These are phyloP conservation scores for Lypha dubia DNA, from an alignment of 2,888 invertebrate species.

Conservation along the genomic window DNA sequence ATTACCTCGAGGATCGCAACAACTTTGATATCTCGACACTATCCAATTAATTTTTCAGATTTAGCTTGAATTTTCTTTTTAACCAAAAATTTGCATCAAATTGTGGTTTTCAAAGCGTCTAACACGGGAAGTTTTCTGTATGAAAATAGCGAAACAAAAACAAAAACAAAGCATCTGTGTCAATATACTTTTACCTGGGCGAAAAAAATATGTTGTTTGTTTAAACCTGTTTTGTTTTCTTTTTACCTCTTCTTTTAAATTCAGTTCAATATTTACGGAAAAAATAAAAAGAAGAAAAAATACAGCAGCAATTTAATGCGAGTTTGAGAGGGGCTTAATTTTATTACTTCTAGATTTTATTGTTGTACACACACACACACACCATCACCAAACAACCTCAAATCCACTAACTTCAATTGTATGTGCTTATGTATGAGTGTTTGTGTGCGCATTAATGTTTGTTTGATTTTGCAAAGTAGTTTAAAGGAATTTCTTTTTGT, in stretches of 20 bases:
- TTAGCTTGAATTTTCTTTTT: too few relatives aligned
- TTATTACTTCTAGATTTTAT: conserved; percentile 10
- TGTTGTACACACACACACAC: background rate
- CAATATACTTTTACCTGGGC: background rate
- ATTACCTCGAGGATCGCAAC: too few relatives aligned
- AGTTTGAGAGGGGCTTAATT: conserved; percentile 26
- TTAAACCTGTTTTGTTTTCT: conserved; percentile 61
- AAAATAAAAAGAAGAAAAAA: background rate
- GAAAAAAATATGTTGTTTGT: conserved; percentile 46
- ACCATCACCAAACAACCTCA: background rate
- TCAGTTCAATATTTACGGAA: conserved; percentile 40
- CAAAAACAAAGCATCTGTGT: background rate
- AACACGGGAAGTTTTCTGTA: too few relatives aligned
- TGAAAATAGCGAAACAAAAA: background rate
- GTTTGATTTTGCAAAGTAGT: conserved; percentile 51
- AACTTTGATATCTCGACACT: too few relatives aligned
- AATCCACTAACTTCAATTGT: background rate
- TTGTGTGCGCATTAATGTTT: conserved; percentile 15
- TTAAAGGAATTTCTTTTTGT: conserved; percentile 59
- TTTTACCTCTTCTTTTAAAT: conserved; percentile 35
- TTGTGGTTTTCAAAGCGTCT: too few relatives aligned
- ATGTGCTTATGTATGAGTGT: background rate
- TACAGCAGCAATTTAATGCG: conserved; percentile 16
- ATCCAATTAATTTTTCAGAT: too few relatives aligned
- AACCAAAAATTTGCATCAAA: too few relatives aligned